Base-by-base conservation (phyloP, 2,888 invertebrate genomes). In the Xestoiulus laeticollis region DNA sequence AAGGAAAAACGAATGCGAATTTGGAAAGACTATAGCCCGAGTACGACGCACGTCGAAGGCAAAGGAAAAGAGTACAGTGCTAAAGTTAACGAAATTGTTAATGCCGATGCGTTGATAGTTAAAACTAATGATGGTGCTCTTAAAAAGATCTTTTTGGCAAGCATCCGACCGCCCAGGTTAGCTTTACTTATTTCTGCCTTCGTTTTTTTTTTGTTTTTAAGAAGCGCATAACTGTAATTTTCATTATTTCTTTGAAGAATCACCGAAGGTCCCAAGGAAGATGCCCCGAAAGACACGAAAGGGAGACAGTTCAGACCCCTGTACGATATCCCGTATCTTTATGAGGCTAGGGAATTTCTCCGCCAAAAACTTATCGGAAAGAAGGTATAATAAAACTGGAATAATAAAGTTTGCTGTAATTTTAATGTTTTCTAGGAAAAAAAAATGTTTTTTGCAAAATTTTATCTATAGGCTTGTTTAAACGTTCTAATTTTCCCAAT, bases 311-410 rank as follows among this genome's bases (percentile, higher is more conserved):
- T 95, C 92, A 95, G 97, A 90, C 98, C 99, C 0, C 94, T 99
- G 0, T 99, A 99, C 92, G 99, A 99, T 92, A 96, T 99, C 91
- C 99, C 99, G 1, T 98, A 96, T 95, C 97, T 99, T 97, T 99
- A 96, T 92, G 99, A 99, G 92, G 98, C 99, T 0, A 95, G 99
- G 87, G 99, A 99, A 93, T 99, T 96, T 92, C 93, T 99, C 59
- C 94, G 99, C 83, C 99, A 98, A 92, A 98, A 98, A 91, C 93
- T 99, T 19, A 95, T 99, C 91, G 98, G 98, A 86, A 99, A 99
- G 92, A 97, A 96, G 92, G 97, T 93, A 78, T 89, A n/a, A n/a
- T n/a, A n/a, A 59, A 38, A n/a, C n/a, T n/a, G n/a, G n/a, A n/a
- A n/a, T n/a, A n/a, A n/a, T n/a, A n/a, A n/a, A n/a, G n/a, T n/a